These are phyloP conservation scores for Penelope pileata DNA, from an alignment of 2,113 vertebrate species.

Conservation along the genomic window DNA sequence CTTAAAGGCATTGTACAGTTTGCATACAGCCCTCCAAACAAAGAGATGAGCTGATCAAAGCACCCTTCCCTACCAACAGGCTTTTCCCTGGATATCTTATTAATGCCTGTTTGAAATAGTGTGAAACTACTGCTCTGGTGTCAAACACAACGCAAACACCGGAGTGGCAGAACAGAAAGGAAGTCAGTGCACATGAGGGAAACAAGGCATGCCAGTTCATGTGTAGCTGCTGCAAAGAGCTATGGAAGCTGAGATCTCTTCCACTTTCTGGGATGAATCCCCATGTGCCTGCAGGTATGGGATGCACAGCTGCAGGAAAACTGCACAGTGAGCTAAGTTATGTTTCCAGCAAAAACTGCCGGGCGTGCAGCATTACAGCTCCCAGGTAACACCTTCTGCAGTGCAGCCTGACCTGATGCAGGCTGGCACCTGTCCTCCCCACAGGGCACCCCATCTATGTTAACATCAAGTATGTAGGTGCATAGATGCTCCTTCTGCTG, in stretches of 20 bases:
- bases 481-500: background rate
- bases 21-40: conserved; percentile 13
- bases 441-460: fast-evolving
- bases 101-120: conserved; percentile 32
- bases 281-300: background rate
- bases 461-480: background rate
- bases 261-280: background rate
- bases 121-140: background rate
- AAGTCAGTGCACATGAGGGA: background rate
- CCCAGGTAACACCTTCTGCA: background rate
- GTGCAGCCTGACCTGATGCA: background rate
- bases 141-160: background rate
- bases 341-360: background rate
- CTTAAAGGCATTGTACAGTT: background rate
- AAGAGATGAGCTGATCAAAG: conserved; percentile 57
- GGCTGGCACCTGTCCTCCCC: background rate
- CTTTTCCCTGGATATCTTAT: conserved; percentile 15
- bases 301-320: background rate
- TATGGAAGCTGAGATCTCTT: background rate
- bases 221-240: background rate
- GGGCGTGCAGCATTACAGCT: background rate
- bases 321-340: background rate
- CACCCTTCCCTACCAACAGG: conserved; percentile 17
- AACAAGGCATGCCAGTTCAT: background rate
- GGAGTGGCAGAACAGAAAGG: background rate